Base-by-base conservation (phyloP, 2,888 invertebrate species). In the Sminthurinus aureus region DNA sequence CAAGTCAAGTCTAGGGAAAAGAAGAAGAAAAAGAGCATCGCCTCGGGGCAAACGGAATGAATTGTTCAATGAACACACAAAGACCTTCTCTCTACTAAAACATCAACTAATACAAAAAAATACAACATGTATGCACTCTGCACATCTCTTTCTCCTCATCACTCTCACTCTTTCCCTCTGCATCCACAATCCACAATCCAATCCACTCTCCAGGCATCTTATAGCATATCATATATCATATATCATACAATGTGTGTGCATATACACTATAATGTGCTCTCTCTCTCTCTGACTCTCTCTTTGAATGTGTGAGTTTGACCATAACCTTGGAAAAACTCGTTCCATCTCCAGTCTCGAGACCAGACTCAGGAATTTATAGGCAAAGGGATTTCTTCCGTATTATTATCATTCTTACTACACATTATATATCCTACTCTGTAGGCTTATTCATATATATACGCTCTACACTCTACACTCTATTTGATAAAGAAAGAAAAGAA, bases 41-140 rank as follows among this genome's bases (percentile, higher is more conserved):
- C 71, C 71, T 71, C 3, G 24, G 11, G 71, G 24, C 15, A 71
- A 4, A 71, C 20, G 26, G 20, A 24, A 71, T 71, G 71, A 71
- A 71, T 71, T 71, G 71, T 20, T 71, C 71, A 71, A 71, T 71
- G 71, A 24, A 71, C 71, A 64, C n/a, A 64, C 64, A 64, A 64
- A 64, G 15, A 64, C n/a, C 15, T 64, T n/a, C 67, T 67, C 67
- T 67, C 67, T 8, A 67, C 22, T 67, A 20, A 67, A n/a, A 67
- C n/a, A n/a, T 22, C 67, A 67, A 13, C n/a, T 20, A 67, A 20
- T 22, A 11, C 67, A 67, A n/a, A 13, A 13, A 24, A 20, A 15
- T 24, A 24, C 26, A 13, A 13, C 15, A 24, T 24, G 71, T 71
- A 13, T 11, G 15, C 20, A 58, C 9, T 9, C 9, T 22, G 69